Evolutionary conservation across 1,140 invertebrate genomes (phyloP), one percentile per base, ranked within the genome.

Genomic region (Zaprionus camerounensis): DNA sequence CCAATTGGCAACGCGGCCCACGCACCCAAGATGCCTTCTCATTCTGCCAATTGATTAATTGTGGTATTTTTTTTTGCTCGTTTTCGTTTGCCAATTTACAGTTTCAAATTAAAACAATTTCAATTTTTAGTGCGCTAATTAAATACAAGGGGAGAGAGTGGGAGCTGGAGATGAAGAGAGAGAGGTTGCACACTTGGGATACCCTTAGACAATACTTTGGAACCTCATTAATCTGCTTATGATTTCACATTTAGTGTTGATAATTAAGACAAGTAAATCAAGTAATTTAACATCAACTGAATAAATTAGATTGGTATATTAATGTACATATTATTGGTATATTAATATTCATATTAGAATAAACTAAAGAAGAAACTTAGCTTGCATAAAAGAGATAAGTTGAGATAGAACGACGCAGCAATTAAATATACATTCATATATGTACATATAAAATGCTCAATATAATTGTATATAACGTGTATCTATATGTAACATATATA

Each of bases 11-110:
- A 24, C 36, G 13, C 26, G 17, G 62, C 83, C 83, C 81, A 86
- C 83, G 76, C 76, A 70, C 49, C 55, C 64, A 82, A 76, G 71
- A 71, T 73, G 75, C 67, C 67, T 73, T 73, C 82, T 73, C 64
- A 86, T 86, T 78, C 68, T 67, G 63, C 49, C 77, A 87, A 87
- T 82, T 87, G 83, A 87, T 86, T 87, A 87, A 86, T 86, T 87
- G 71, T 61, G 20, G 5, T 17, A 49, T 17, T 20, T 55, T 67
- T 67, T 76, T 66, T 59, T 55, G 24, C 46, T 66, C 61, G n/a
- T 81, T 82, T 82, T 72, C 82, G 73, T 72, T 81, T 56, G 82
- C 80, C 77, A 86, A 86, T 85, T 81, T 75, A 12, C 41, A 68
- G 69, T 15, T 24, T 55, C 28, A 51, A 70, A 64, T 58, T 53